Percentiles rank a stretch among this genome's conserved stretches.
These are phyloP conservation scores for Lepus timidus DNA, from an alignment of 2,113 vertebrate genomes.

Conservation along the genomic window DNA sequence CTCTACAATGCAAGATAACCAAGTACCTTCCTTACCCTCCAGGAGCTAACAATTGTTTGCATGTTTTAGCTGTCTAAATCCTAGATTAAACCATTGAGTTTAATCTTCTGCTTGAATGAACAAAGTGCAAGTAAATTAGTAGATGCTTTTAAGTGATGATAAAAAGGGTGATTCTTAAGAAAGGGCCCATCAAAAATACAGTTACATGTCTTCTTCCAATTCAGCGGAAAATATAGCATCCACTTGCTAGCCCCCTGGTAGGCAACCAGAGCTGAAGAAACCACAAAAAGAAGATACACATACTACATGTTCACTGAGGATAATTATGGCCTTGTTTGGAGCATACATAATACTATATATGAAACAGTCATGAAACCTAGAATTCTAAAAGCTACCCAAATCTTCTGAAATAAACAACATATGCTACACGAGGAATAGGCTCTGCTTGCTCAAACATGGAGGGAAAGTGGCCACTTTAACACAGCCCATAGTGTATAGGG, in stretches of 20 bases:
- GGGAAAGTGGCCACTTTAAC: not conserved
- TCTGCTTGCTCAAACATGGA: not conserved
- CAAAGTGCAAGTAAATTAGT: slow-evolving; percentile 32
- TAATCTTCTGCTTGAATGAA: slow-evolving; percentile 22
- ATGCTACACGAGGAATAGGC: not conserved
- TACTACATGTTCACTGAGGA: not conserved
- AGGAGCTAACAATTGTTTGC: not conserved
- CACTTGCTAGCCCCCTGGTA: not conserved
- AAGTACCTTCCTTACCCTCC: slow-evolving; percentile 1
- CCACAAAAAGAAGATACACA: not conserved
- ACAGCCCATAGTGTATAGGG: not conserved
- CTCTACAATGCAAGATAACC: slow-evolving; percentile 55
- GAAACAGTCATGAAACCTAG: not conserved
- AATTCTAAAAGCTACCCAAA: not conserved
- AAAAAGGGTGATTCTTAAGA: slow-evolving; percentile 2
- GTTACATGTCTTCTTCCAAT: not conserved
- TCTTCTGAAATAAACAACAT: not conserved
- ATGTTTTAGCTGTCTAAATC: slow-evolving; percentile 41
- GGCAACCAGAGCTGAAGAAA: not conserved
- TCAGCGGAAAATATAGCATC: not conserved
- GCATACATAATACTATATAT: not conserved
- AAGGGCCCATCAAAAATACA: not conserved
- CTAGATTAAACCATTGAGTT: slow-evolving; percentile 49
- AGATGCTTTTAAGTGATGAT: not conserved
- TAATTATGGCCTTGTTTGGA: not conserved